These are phyloP conservation scores for Cebus imitator DNA, from an alignment of 2,113 vertebrate species.

Conservation along the genomic window DNA sequence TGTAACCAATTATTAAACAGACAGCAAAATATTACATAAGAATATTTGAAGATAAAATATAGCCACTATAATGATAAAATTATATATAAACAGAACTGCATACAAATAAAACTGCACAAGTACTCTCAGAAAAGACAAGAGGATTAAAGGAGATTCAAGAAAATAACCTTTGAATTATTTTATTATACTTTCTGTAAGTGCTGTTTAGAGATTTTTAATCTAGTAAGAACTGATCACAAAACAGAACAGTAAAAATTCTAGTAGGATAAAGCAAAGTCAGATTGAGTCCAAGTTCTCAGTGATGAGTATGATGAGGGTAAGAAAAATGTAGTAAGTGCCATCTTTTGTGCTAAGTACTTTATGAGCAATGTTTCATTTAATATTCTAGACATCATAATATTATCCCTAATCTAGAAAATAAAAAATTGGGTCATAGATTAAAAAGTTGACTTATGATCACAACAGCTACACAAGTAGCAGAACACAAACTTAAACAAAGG, in stretches of 20 bases:
- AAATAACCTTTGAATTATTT: background rate
- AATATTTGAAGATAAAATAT: background rate
- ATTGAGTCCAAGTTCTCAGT: background rate
- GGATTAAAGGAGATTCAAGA: background rate
- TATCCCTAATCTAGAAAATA: conserved; percentile 12
- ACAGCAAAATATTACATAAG: background rate
- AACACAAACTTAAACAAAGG: background rate
- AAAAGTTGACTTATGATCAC: background rate
- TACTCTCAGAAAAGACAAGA: background rate
- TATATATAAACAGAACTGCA: background rate
- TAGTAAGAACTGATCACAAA: background rate
- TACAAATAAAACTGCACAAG: background rate
- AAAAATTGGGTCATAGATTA: background rate
- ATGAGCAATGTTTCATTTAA: background rate
- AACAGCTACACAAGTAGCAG: background rate
- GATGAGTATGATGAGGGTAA: background rate
- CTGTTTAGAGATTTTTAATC: background rate
- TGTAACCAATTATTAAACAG: background rate
- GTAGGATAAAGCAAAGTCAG: background rate
- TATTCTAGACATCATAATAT: background rate
- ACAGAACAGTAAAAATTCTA: background rate
- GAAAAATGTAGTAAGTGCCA: background rate
- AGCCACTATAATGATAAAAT: background rate
- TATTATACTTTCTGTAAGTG: background rate
- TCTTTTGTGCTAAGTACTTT: background rate